Base-by-base conservation (phyloP, 2,113 vertebrate species). In the Dolichotis patagonum region DNA sequence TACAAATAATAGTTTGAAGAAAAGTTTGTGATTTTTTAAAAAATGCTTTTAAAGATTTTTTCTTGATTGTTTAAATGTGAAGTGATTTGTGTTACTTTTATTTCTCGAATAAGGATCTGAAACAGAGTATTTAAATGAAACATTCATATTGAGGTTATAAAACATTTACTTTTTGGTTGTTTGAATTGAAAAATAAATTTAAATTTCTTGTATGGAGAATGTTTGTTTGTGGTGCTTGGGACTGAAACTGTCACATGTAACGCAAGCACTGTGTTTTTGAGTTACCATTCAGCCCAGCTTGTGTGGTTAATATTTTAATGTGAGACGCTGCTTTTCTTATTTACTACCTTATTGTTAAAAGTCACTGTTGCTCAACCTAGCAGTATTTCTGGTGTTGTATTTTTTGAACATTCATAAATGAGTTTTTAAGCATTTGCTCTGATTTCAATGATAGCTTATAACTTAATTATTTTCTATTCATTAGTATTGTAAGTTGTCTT, bases 391-490 rank as follows among this genome's bases (percentile, higher is more conserved):
- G 35, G 30, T 92, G 8, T 86, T 91, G 93, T 95, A n/a, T 63
- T 92, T 90, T 82, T 26, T 86, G 67, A 91, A 96, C 60, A 67
- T 94, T 96, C 94, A 52, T 43, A 73, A 97, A 43, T 88, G 38
- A 90, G 49, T 81, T 96, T 13, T 95, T 95, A 67, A 85, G 30
- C 19, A 91, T 96, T 95, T 96, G 17, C 30, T 93, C 43, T 80
- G 78, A 24, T 89, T 96, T 96, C 63, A 62, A n/a, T 89, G 83
- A 89, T 93, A 90, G 56, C 5, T 95, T 93, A 19, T 94, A 92
- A 94, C 38, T 92, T 94, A 83, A 91, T 96, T 89, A 83, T n/a
- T 63, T 88, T 90, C 30, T 84, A 38, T 88, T 96, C 63, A 90
- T 96, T 54, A 88, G 32, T 92, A 95, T 92, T 95, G 41, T 83